These are phyloP conservation scores for human DNA, from an alignment of 2,113 vertebrate genomes.

Conservation along the genomic window GRCh38 chr9:103079001-103079500, in stretches of 20 bases:
- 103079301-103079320: neutral
- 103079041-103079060: neutral
- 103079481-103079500: neutral
- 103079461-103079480: neutral
- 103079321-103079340: neutral
- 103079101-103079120: neutral
- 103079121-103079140: neutral
- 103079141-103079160: neutral
- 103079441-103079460: neutral
- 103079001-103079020: too few relatives aligned
- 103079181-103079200: neutral
- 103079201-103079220: neutral
- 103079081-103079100: neutral
- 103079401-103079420: neutral
- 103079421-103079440: neutral
- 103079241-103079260: neutral
- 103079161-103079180: neutral
- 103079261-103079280: neutral
- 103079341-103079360: neutral
- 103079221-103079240: neutral
- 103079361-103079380: neutral
- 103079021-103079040: too few relatives aligned
- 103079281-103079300: neutral
- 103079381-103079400: neutral
- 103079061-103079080: neutral